phyloP scores from a whole-genome alignment of 1,140 invertebrate genomes.

The Brachionus rotundiformis region DNA sequence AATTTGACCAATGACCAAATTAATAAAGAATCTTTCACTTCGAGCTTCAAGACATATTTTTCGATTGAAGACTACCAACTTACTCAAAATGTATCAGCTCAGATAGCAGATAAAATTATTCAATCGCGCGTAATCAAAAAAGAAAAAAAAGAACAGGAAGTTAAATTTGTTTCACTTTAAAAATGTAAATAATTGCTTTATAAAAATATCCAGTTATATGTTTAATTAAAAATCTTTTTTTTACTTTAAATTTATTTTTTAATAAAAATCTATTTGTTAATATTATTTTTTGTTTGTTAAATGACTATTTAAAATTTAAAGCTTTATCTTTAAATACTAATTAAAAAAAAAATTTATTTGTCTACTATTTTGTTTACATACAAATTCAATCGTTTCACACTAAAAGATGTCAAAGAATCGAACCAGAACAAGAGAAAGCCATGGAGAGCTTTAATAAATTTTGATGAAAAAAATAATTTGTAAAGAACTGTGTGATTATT shows the following conservation, averaged over 20 bases:
- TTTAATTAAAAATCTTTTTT: background rate
- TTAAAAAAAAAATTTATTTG: no score
- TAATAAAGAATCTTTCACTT: background rate
- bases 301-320: no score
- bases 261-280: background rate
- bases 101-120: background rate
- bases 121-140: background rate
- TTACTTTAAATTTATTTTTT: background rate
- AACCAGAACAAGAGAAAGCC: no score
- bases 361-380: no score
- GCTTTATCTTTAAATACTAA: no score
- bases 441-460: no score
- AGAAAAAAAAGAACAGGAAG: background rate
- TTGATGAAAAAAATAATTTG: no score
- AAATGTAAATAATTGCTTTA: background rate
- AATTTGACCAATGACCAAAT: background rate
- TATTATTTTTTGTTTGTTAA: background rate
- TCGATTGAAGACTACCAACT: background rate
- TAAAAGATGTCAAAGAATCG: no score
- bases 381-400: no score
- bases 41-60: background rate
- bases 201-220: background rate
- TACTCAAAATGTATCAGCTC: background rate
- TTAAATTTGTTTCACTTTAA: constrained; percentile 6
- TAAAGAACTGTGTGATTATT: no score